Evolutionary conservation across 2,797 vertebrate species (phyloP), one percentile per base, ranked within the genome.

Genomic region (Ctenosaura bakeri): DNA sequence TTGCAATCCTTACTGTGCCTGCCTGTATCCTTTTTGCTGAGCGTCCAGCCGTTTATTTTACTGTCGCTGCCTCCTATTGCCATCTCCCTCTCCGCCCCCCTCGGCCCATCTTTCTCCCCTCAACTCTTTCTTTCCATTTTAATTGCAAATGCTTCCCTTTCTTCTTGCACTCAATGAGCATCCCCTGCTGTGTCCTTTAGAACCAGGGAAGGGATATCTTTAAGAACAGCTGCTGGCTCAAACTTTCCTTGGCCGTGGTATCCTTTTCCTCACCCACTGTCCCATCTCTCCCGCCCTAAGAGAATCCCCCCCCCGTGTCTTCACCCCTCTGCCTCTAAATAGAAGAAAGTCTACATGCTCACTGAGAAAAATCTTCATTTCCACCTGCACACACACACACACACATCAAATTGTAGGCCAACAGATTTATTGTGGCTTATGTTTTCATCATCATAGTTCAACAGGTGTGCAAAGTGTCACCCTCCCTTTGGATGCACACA

Each of bases 171-270:
- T 88, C 64, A 88, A 32, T 81, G 29, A 29, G 4, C 50, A 56
- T n/a, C 78, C 76, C 87, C 87, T 82, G 78, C 78, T 56, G 78
- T 1, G 78, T 73, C 52, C 87, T 82, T 82, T 82, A 42, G 66
- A 20, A 71, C 24, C 50, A 82, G 66, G 50, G 78, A 71, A 73
- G 46, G 64, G 46, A 71, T 29, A 54, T 38, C 87, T 38, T 81
- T 38, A 16, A 29, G 64, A 82, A 73, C 78, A 82, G 87, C 87
- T 88, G 87, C 87, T 81, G 50, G 87, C 87, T 71, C 62, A 32
- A 20, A 35, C 32, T 29, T 56, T 16, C 64, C 64, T 71, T 1
- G 35, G 64, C 66, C 66, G 4, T 42, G 66, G 12, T 35, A 20
- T 54, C 78, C 79, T 24, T 8, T n/a, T 46, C 86, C 32, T 66